These are phyloP conservation scores for Pangasius sanitwongsei DNA, from an alignment of 2,797 vertebrate species.

Conservation along the genomic window DNA sequence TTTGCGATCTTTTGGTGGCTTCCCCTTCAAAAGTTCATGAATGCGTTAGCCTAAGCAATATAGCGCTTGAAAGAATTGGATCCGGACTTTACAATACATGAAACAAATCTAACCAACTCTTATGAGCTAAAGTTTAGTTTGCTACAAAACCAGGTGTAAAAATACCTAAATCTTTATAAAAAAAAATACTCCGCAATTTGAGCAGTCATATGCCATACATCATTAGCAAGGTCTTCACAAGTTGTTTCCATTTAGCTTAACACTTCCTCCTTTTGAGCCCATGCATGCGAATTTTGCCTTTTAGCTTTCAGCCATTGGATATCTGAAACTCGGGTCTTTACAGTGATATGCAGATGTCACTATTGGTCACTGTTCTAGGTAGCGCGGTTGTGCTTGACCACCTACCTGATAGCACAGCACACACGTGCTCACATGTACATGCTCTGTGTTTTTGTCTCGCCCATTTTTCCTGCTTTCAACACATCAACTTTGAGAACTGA, in stretches of 20 bases:
- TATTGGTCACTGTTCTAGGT: background rate
- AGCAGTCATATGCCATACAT: no score
- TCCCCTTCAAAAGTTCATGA: background rate
- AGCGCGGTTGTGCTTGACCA: background rate
- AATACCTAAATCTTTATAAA: no score
- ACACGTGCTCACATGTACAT: background rate
- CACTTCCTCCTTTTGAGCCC: no score
- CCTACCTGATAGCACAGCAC: background rate
- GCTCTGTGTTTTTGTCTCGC: background rate
- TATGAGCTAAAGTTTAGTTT: background rate
- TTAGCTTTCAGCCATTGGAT: background rate
- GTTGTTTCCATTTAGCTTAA: no score
- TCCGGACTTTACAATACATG: background rate
- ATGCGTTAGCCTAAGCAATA: background rate
- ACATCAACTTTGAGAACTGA: no score
- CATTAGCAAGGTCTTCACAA: no score
- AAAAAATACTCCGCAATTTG: no score
- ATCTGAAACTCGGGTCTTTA: background rate
- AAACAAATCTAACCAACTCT: background rate
- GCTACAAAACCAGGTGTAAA: background rate
- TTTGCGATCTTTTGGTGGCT: background rate
- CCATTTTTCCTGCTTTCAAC: no score
- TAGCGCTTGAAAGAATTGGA: background rate
- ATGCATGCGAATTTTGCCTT: no score
- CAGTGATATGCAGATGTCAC: background rate